phyloP scores from a whole-genome alignment of 2,888 invertebrate genomes.

The Creontiades dilutus region DNA sequence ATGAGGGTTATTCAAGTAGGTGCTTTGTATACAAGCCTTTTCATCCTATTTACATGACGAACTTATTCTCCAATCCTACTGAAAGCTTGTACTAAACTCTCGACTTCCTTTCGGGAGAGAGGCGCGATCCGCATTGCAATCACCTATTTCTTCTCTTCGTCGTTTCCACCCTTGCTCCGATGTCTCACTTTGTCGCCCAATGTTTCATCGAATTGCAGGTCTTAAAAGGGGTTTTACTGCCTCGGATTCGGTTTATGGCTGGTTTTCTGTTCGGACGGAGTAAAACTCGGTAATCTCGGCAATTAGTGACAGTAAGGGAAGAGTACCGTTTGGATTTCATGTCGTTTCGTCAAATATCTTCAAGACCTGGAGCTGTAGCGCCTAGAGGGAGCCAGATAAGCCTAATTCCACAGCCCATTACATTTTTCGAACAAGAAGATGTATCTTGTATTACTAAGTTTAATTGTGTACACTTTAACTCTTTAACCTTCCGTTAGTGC shows the following conservation, averaged over 20 bases:
- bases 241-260: background rate
- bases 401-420: no score
- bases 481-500: no score
- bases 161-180: background rate
- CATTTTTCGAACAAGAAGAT: no score
- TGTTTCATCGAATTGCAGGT: background rate
- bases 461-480: no score
- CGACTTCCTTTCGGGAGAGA: slow-evolving; percentile 6
- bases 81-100: slow-evolving; percentile 33
- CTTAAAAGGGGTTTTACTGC: slow-evolving; percentile 13
- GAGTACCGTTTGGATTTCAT: background rate
- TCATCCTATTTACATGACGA: slow-evolving; percentile 46
- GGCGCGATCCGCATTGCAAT: slow-evolving; percentile 38
- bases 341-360: background rate
- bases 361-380: background rate
- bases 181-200: slow-evolving; percentile 1
- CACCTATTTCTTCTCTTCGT: slow-evolving; percentile 25
- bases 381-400: no score
- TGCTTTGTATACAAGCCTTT: slow-evolving; percentile 42
- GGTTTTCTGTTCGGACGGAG: background rate
- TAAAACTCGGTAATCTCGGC: background rate
- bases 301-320: slow-evolving; percentile 1
- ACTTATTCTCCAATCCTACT: slow-evolving; percentile 48
- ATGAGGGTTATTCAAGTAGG: slow-evolving; percentile 36
- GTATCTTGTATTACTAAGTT: no score